Evolutionary conservation across 2,888 invertebrate species (phyloP), one percentile per base, ranked within the genome.

Genomic region (Drosophila differens): DNA sequence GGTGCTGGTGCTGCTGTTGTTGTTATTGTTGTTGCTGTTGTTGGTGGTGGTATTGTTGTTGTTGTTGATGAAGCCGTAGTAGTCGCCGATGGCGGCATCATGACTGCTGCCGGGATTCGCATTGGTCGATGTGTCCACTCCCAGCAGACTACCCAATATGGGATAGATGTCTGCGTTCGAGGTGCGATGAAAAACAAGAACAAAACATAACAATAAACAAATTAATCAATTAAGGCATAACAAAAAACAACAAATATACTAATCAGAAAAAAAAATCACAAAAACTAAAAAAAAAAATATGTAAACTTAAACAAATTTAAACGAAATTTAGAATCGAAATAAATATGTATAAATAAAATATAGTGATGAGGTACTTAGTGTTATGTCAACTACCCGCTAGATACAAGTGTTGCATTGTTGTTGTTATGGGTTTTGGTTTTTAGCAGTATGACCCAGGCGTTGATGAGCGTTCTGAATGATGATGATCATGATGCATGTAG

Each of bases 141-240:
- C 93, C 85, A 93, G 77, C 25, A 93, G 83, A 79, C 93, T 93
- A 72, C 93, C 93, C 86, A 93, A 83, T 69, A 93, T 93, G 74
- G 93, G 93, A 82, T 93, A 93, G 73, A 93, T 93, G 82, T 93
- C 93, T 93, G 83, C 76, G 47, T 60, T 55, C 14, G 25, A 51
- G 30, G 58, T 53, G 63, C 74, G 69, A 76, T 80, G 75, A 62
- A 68, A 73, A 64, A 83, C 58, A 76, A 75, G 60, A 75, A 80
- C 70, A 75, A 70, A 70, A 72, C 61, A 66, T 62, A 75, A 71
- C 63, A 82, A 75, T 82, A 74, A 75, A 79, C 58, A 72, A 79
- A 72, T 72, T 72, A 76, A 79, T 63, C n/a, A 49, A 67, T 69
- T 33, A 41, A 41, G 30, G 61, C 51, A 60, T 47, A 47, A 25